Conservation (phyloP, 2,113 vertebrate genomes). For the Corvus hawaiiensis region DNA sequence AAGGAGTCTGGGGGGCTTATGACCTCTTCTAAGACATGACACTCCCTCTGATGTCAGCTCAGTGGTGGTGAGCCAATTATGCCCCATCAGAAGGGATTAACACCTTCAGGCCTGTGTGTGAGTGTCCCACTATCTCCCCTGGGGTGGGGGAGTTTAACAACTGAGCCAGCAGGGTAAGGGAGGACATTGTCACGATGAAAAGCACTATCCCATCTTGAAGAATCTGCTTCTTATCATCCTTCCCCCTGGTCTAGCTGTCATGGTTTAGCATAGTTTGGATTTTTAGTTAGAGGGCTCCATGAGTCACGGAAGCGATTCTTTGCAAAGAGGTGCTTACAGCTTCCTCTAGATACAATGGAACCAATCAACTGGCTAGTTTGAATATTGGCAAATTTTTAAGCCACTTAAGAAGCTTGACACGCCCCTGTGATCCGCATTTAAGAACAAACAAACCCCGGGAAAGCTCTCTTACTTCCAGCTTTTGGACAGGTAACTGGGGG, state of each 20-base stretch:
- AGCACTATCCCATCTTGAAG: neutral
- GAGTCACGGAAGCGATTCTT: too few species aligned
- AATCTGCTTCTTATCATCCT: neutral
- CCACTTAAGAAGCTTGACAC: too few species aligned
- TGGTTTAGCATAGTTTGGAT: too few species aligned
- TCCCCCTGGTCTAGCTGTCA: neutral
- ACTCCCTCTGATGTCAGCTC: neutral
- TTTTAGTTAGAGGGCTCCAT: too few species aligned
- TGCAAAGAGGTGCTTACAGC: too few species aligned
- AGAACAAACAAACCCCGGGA: too few species aligned
- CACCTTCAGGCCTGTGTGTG: neutral
- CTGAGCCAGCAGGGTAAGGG: neutral
- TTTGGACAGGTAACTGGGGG: too few species aligned
- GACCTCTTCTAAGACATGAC: neutral
- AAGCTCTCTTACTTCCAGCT: too few species aligned
- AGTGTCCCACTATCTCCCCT: neutral
- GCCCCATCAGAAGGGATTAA: neutral
- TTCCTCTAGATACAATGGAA: too few species aligned
- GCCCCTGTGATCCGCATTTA: too few species aligned
- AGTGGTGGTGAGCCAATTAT: neutral
- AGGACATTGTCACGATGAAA: neutral
- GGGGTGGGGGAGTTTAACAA: accelerated
- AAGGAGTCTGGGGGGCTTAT: neutral
- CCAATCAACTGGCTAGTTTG: too few species aligned
- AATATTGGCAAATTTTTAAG: too few species aligned